Evolutionary conservation across 2,888 invertebrate genomes (phyloP).

Genomic region (Folsomia manolachei): DNA sequence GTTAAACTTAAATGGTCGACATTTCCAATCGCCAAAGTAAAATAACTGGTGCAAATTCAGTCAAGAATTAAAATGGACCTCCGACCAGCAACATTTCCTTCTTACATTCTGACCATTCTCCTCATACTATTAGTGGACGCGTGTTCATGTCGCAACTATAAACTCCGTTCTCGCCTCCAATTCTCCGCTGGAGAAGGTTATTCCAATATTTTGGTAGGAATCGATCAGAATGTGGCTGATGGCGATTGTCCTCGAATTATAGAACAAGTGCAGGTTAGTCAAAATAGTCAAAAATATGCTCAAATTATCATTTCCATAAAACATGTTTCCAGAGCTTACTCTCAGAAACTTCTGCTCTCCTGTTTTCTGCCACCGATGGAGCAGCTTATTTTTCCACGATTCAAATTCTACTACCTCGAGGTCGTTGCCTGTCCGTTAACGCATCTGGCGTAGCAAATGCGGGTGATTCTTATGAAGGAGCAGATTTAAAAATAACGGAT

Average conservation of each 20-base stretch:
- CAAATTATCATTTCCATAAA: not conserved
- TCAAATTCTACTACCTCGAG: slow-evolving; percentile 4
- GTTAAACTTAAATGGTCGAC: too few relatives aligned
- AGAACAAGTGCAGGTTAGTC: not conserved
- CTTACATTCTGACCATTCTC: too few relatives aligned
- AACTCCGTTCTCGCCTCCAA: not conserved
- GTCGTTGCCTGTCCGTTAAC: not conserved
- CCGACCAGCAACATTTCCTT: too few relatives aligned
- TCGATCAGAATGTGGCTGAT: not conserved
- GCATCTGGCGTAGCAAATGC: not conserved
- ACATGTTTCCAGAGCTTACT: not conserved
- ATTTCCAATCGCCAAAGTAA: too few relatives aligned
- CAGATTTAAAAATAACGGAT: slow-evolving; percentile 40
- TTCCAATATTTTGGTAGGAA: slow-evolving; percentile 4
- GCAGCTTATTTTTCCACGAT: not conserved
- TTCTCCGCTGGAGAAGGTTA: not conserved
- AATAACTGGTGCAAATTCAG: too few relatives aligned
- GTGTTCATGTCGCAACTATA: not conserved
- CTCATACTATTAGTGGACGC: too few relatives aligned
- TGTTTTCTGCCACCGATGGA: not conserved
- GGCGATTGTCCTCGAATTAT: not conserved
- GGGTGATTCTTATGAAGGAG: slow-evolving; percentile 1
- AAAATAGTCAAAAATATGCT: not conserved
- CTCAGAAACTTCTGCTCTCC: not conserved
- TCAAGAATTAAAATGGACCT: too few relatives aligned